phyloP scores from a whole-genome alignment of 64 coral and sea anemone species.

The Catalaphyllia jardinei region DNA sequence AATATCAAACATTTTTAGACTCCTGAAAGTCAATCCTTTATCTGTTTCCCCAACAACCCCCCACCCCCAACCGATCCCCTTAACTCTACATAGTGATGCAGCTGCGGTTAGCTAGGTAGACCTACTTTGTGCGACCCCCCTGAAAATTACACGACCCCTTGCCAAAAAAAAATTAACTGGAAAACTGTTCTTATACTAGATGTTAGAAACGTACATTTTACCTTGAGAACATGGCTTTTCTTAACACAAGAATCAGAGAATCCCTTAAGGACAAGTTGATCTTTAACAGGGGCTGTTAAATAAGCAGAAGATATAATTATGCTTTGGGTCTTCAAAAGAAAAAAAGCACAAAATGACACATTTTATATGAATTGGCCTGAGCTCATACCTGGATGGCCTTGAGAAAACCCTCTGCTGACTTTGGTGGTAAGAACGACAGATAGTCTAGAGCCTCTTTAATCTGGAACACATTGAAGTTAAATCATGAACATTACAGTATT shows the following conservation, averaged over 20 bases:
- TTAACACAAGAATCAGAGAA: slow-evolving; percentile 87
- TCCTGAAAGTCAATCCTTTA: no score
- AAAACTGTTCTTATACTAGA: no score
- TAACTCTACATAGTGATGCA: no score
- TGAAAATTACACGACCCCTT: no score
- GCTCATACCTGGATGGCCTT: slow-evolving; percentile 84
- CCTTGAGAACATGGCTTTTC: slow-evolving; percentile 99
- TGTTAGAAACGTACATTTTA: slow-evolving; percentile 3
- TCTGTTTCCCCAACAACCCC: no score
- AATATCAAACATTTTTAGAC: no score
- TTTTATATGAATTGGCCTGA: background rate
- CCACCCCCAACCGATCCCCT: no score
- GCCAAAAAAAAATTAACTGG: no score
- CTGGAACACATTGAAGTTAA: slow-evolving; percentile 5
- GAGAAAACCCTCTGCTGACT: slow-evolving; percentile 86
- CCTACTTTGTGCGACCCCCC: no score
- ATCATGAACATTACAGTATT: background rate
- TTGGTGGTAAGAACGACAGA: slow-evolving; percentile 85
- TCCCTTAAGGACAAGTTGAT: slow-evolving; percentile 87
- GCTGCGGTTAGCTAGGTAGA: no score
- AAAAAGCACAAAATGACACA: background rate
- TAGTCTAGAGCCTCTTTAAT: slow-evolving; percentile 94
- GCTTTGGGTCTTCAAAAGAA: background rate
- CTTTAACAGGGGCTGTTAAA: slow-evolving; percentile 86
- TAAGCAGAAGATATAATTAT: slow-evolving; percentile 3